Evolutionary conservation across 1,140 invertebrate species (phyloP), one percentile per base, ranked within the genome.

Genomic region (Drosophila pallidifrons): DNA sequence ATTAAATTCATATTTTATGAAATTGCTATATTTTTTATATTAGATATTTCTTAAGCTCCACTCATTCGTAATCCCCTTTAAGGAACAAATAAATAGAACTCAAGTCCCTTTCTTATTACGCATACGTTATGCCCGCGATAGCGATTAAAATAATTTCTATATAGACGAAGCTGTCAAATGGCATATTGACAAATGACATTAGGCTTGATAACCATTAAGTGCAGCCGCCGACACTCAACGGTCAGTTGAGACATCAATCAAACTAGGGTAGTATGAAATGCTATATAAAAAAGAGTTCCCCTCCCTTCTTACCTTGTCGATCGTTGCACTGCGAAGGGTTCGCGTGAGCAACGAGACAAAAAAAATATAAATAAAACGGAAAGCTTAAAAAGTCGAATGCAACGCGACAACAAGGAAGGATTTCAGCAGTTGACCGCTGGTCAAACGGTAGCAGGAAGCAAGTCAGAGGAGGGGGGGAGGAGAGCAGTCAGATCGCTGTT

Each of bases 231-330:
- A 76, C 83, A 78, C 80, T 88, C 75, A 78, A 88, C 83, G 85
- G 85, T 83, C 83, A 81, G 85, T 89, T 78, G 73, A 87, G 74
- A 78, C 77, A 89, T 88, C 85, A 88, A 83, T 89, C 83, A 88
- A 89, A 89, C 55, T 55, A 41, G 74, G 68, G 59, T 75, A 30
- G 73, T 10, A 38, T 0, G 35, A 38, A 38, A 2, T 28, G 20
- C 20, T 25, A 25, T 25, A 25, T 25, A 25, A 74, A 59, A 43
- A 41, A 60, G 35, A 25, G 41, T 32, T 32, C 55, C 28, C 20
- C 20, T 25, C 0, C 20, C 3, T 25, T 25, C 61, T 11, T 30
- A 13, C 30, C 51, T 6, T 30, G 20, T 5, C 16, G 30, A 51
- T 2, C 60, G 7, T 8, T 35, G 57, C 45, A 57, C 5, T 60